Base-by-base conservation (phyloP, 2,113 vertebrate genomes). In the Spheniscus mendiculus region DNA sequence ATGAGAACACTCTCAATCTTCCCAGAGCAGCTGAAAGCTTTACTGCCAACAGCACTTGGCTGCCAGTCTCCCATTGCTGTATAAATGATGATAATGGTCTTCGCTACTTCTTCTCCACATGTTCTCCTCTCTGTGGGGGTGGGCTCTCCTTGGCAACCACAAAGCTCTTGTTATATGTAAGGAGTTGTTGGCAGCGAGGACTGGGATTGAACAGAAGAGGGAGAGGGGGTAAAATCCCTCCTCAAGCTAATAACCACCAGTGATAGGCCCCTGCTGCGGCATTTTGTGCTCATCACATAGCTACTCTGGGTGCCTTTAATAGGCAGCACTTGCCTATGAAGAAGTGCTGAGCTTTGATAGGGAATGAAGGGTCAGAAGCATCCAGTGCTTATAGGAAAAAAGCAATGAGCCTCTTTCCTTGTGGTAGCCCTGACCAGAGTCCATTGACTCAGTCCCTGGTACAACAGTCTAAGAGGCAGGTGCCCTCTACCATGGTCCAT, bases 11-110 rank as follows among this genome's bases (percentile, higher is more conserved):
- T 76, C 80, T 94, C 89, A 92, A 87, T 96, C 92, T 95, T 96
- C 89, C 36, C 84, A 77, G 65, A 89, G 95, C 94, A 97, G 95
- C 91, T 95, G 95, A 97, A 96, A 97, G 90, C 47, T 97, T 97
- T 97, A 95, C 90, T 93, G 95, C 95, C 95, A 97, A 79, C 56
- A 93, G 83, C 77, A 71, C 77, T 97, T 96, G 91, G 94, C 96
- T 95, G 94, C 94, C 94, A 96, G 65, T 87, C 91, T 96, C 94
- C 81, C 70, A 93, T 83, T 94, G 89, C 94, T 89, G 66, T 62
- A 87, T 91, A 95, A 97, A 95, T 91, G 89, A 97, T 83, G 91
- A 87, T 93, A 96, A 97, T 89, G 32, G 91, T 91, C 83, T 92
- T 92, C 17, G 81, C 96, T 97, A 92, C 97, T 93, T 92, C 83